Evolutionary conservation across 2,113 vertebrate species (phyloP).

Genomic region (Epinephelus lanceolatus): DNA sequence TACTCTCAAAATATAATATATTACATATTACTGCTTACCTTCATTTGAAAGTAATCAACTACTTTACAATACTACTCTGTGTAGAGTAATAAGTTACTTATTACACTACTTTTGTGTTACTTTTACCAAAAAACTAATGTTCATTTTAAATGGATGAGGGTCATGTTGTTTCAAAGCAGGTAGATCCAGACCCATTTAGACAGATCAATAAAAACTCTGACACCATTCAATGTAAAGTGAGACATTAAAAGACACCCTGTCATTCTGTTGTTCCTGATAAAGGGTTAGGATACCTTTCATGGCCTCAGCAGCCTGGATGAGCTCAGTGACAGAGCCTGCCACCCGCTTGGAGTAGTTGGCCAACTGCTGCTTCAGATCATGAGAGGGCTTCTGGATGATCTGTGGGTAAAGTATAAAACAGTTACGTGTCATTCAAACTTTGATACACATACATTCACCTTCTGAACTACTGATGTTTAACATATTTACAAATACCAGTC

Average conservation of each 20-base stretch:
- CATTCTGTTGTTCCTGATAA: conserved; percentile 9
- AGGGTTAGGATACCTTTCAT: conserved; percentile 92
- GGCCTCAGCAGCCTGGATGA: conserved; percentile 98
- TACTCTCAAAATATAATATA: too few species aligned
- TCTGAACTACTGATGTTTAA: not conserved
- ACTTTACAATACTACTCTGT: too few species aligned
- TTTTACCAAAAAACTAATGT: too few species aligned
- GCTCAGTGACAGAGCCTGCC: conserved; percentile 95
- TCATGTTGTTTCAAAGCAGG: too few species aligned
- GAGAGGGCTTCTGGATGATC: conserved; percentile 95
- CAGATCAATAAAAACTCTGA: not conserved
- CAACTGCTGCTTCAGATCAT: conserved; percentile 95
- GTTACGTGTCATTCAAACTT: not conserved
- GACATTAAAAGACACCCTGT: not conserved
- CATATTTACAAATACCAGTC: not conserved
- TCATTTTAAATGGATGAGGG: too few species aligned
- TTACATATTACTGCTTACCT: too few species aligned
- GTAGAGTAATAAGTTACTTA: too few species aligned
- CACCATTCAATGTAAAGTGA: not conserved
- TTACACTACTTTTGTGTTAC: too few species aligned
- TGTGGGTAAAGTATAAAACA: conserved; percentile 60
- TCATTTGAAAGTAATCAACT: too few species aligned
- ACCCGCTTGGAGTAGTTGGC: conserved; percentile 93
- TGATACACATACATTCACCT: not conserved
- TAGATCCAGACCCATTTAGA: not conserved